Evolutionary conservation across 2,113 vertebrate species (phyloP), one percentile per base, ranked within the genome.

Genomic region (Phalacrocorax carbo): DNA sequence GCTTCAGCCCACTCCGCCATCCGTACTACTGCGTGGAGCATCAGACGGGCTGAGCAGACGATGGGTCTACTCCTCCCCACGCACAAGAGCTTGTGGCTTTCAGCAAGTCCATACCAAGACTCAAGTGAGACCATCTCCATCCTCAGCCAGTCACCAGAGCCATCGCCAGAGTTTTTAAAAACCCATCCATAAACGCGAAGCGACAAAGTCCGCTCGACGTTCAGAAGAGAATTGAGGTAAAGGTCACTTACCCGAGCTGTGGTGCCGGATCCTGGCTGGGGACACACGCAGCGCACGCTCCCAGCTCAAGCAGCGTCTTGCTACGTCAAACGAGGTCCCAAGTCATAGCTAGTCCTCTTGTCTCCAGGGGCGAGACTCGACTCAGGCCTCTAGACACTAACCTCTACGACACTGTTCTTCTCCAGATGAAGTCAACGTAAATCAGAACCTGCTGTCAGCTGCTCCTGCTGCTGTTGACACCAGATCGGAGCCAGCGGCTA

Each of bases 51-150:
- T 9, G n/a, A 49, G 89, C 77, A 36, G 29, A 49, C 23, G 14
- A n/a, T 0, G 6, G 6, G 5, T 13, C 49, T 11, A 1, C 61
- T 22, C 34, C 20, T 17, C 55, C n/a, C 52, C 27, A 20, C 0
- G 1, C 55, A 14, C 52, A 18, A 25, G 48, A 80, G 48, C 57
- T 52, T 7, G 8, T 1, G n/a, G 75, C 57, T 82, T 44, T 15
- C 48, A 46, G 25, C 40, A 18, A 51, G 30, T 5, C 77, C 34
- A 1, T 4, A 11, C 14, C 51, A 32, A 29, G 70, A 36, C 5
- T 1, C 1, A 10, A 12, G 51, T 1, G 14, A 60, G 15, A 32
- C 29, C 89, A 16, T 2, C n/a, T 34, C 51, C 71, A 15, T 1
- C 71, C 38, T 8, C 64, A 54, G 26, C 77, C 26, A 5, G 30